Base-by-base conservation (phyloP, 2,888 invertebrate genomes). In the Oscheius sp. region DNA sequence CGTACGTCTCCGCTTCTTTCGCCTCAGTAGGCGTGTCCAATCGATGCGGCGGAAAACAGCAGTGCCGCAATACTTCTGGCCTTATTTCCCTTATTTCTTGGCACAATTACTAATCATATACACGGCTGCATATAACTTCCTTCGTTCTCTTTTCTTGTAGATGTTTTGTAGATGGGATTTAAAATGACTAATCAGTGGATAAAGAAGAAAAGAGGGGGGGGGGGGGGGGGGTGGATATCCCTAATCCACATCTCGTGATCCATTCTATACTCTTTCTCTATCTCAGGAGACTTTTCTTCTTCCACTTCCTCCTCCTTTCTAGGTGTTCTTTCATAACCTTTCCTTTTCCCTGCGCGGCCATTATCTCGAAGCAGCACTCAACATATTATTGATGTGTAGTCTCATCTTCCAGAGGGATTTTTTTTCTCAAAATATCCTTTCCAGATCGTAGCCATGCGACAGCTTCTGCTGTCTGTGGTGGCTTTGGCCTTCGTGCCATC, bases 381-480 rank as follows among this genome's bases (percentile, higher is more conserved):
- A 59, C 59, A 44, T 30, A 59, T 57, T 57, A 57, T 59, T 59
- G 59, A 59, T 59, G 59, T 41, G 44, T 59, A 59, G 41, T 59
- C 28, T 59, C 59, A 41, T 44, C 30, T 59, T 26, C 44, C 41
- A n/a, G 32, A 22, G 50, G 50, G 50, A 26, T 33, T 22, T 3
- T 6, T 32, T 20, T 17, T 51, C 30, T 51, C 26, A 45, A 30
- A 24, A 51, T 32, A 9, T 22, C 57, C 24, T 38, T 44, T 24
- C 44, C 44, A 54, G 54, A 36, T 17, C 5, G n/a, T n/a, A n/a
- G n/a, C n/a, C 9, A 54, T 64, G 51, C 26, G 64, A 28, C 50
- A 32, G 2, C 47, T 57, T n/a, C 33, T 54, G 24, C 30, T 68
- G 36, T 41, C 47, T 45, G 33, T 50, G 12, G 50, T 50, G 2